phyloP scores from a whole-genome alignment of 2,113 vertebrate species.

The Vanacampus margaritifer region DNA sequence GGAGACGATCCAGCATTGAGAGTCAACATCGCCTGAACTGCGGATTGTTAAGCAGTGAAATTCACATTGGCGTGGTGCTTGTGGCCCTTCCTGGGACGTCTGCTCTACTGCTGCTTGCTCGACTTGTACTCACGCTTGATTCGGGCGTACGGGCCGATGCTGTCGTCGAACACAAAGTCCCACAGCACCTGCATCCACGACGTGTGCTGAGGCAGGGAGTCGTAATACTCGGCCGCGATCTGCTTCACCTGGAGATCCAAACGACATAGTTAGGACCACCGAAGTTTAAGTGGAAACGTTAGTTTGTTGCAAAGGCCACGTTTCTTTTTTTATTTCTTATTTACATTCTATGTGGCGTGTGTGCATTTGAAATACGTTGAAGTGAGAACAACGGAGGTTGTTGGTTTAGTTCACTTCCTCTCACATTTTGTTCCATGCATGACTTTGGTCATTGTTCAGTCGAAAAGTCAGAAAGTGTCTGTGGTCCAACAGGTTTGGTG shows the following conservation, averaged over 20 bases:
- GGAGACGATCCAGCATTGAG: background rate
- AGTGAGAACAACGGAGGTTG: background rate
- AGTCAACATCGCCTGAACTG: background rate
- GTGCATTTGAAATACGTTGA: background rate
- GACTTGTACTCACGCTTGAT: slow-evolving; percentile 87
- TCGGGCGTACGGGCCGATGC: slow-evolving; percentile 85
- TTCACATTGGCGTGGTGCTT: slow-evolving; percentile 7
- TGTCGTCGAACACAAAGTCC: slow-evolving; percentile 93
- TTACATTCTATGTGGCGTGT: background rate
- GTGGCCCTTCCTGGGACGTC: background rate
- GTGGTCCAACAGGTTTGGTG: background rate
- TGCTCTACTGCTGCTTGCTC: slow-evolving; percentile 60
- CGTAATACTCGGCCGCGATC: slow-evolving; percentile 93
- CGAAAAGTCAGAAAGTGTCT: background rate
- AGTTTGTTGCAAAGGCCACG: no score
- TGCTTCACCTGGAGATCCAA: slow-evolving; percentile 81
- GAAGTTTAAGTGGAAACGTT: no score
- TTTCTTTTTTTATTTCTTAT: no score
- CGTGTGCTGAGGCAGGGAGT: slow-evolving; percentile 86
- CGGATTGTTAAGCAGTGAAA: background rate
- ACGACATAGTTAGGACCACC: no score
- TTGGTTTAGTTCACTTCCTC: background rate
- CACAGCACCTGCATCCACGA: slow-evolving; percentile 92
- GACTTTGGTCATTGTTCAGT: background rate
- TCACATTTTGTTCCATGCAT: background rate